A percentile compares a stretch with the other conserved stretches of the same genome.
phyloP scores from a whole-genome alignment of 2,888 invertebrate genomes.

The Drosophila nr. fundita region DNA sequence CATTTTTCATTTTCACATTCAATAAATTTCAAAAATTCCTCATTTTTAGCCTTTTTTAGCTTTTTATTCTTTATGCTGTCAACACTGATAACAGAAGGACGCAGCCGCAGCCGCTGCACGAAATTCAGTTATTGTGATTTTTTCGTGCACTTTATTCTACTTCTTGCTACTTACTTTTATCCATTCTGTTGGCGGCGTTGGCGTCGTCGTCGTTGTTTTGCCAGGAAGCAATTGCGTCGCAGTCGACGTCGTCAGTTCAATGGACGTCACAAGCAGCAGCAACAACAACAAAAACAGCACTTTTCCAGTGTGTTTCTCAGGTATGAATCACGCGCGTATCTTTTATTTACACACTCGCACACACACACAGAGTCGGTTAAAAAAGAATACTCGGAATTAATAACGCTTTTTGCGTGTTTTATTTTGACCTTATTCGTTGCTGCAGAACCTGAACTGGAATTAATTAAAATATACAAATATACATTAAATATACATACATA shows the following conservation, averaged over 20 bases:
- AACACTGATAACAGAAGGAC: conserved; percentile 8
- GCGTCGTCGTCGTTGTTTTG: conserved; percentile 38
- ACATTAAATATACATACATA: conserved; percentile 25
- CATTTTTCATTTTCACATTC: neutral
- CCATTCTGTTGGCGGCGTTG: conserved; percentile 56
- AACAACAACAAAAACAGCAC: conserved; percentile 39
- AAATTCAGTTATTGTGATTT: conserved; percentile 41
- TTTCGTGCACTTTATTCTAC: conserved; percentile 20
- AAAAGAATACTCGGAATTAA: conserved; percentile 67
- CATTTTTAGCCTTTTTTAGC: neutral
- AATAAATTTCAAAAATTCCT: neutral
- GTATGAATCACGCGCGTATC: conserved; percentile 68
- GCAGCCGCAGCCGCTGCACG: conserved; percentile 35
- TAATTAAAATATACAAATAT: conserved; percentile 57
- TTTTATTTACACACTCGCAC: conserved; percentile 47
- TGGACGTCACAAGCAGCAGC: conserved; percentile 60
- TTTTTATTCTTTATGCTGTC: neutral
- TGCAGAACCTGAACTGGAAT: conserved; percentile 57
- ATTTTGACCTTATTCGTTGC: conserved; percentile 79
- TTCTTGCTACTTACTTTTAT: conserved; percentile 66
- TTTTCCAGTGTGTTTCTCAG: conserved; percentile 44
- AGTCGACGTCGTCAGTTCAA: conserved; percentile 57
- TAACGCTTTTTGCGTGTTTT: conserved; percentile 66
- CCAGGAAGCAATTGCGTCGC: conserved; percentile 63
- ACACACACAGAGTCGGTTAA: conserved; percentile 25